phyloP scores from a whole-genome alignment of 2,888 invertebrate species.

The Euclidia mi region DNA sequence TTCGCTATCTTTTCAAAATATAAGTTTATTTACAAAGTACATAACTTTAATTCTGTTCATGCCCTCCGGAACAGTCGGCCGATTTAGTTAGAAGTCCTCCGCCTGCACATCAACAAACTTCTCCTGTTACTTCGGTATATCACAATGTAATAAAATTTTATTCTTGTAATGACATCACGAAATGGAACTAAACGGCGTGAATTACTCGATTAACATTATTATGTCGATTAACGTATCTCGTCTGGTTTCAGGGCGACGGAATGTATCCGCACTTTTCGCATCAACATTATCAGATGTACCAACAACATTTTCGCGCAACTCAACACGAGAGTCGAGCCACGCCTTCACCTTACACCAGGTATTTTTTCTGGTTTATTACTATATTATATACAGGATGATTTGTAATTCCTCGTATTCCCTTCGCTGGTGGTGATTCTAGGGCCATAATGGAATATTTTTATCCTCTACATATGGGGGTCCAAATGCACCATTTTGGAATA shows the following conservation, averaged over 20 bases:
- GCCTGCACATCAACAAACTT: constrained; percentile 95
- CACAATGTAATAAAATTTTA: constrained; percentile 69
- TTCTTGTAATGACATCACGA: constrained; percentile 27
- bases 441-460: no score
- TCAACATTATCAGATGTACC: constrained; percentile 88
- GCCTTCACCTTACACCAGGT: constrained; percentile 78
- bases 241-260: constrained; percentile 81
- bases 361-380: no score
- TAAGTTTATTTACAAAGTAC: constrained; percentile 31
- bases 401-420: no score
- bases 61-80: constrained; percentile 90
- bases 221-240: neutral
- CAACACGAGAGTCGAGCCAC: constrained; percentile 84
- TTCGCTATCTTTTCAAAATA: constrained; percentile 23
- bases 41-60: constrained; percentile 72
- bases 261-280: constrained; percentile 88
- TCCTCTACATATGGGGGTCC: no score
- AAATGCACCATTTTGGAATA: no score
- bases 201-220: constrained; percentile 18
- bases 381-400: no score
- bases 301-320: constrained; percentile 86
- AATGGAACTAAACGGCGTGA: constrained; percentile 2
- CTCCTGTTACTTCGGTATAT: constrained; percentile 93
- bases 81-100: constrained; percentile 94
- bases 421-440: no score